These are phyloP conservation scores for Actias luna DNA, from an alignment of 2,888 invertebrate genomes.

Conservation along the genomic window DNA sequence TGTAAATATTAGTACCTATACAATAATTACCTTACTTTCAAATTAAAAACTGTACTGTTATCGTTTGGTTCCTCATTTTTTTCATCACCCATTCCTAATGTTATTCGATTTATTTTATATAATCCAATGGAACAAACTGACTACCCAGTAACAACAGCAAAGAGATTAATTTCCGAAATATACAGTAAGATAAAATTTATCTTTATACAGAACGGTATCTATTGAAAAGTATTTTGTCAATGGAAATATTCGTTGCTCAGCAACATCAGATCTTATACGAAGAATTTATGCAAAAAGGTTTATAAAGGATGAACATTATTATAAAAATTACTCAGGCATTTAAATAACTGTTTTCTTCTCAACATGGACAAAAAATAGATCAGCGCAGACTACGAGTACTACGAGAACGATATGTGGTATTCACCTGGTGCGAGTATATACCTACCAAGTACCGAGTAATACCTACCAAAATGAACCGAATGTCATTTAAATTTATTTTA, in stretches of 20 bases:
- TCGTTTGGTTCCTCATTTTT: conserved; percentile 22
- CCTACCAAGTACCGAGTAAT: too few species aligned
- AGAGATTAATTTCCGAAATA: neutral
- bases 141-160: neutral
- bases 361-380: too few species aligned
- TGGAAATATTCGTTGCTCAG: conserved; percentile 7
- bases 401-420: too few species aligned
- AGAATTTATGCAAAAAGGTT: neutral
- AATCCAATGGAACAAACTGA: neutral
- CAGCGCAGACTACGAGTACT: too few species aligned
- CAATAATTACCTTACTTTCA: conserved; percentile 37
- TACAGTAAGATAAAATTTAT: neutral
- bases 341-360: too few species aligned
- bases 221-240: too few species aligned
- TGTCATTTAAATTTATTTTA: too few species aligned
- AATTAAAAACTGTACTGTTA: conserved; percentile 24
- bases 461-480: too few species aligned
- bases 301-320: too few species aligned
- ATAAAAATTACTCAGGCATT: too few species aligned
- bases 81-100: conserved; percentile 25
- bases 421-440: too few species aligned
- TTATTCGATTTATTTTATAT: neutral
- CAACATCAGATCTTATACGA: neutral
- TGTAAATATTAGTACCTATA: neutral
- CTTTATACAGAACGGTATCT: neutral